These are phyloP conservation scores for Nasonovia ribisnigri DNA, from an alignment of 2,888 invertebrate genomes.

Conservation along the genomic window DNA sequence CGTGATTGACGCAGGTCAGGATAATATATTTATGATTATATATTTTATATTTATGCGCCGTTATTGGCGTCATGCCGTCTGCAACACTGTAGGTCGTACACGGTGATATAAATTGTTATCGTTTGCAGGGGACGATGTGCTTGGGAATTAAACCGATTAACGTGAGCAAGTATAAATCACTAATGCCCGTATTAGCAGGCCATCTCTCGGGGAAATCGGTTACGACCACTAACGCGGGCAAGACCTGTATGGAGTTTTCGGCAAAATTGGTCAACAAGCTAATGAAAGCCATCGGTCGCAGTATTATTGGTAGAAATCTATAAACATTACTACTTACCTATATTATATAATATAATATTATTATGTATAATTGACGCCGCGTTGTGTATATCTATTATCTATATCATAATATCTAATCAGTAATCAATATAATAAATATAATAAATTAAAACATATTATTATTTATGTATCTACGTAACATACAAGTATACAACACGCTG, in stretches of 20 bases:
- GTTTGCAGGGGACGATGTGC: conserved; percentile 33
- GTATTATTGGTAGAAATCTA: conserved; percentile 10
- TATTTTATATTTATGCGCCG: neutral
- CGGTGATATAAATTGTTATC: neutral
- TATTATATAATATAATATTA: neutral
- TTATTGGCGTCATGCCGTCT: neutral
- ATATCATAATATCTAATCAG: neutral
- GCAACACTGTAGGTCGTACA: neutral
- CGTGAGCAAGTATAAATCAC: conserved; percentile 46
- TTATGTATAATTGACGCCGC: neutral
- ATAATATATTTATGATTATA: neutral
- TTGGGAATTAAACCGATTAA: conserved; percentile 35
- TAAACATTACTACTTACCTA: neutral
- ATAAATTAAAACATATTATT: no score
- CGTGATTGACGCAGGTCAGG: neutral
- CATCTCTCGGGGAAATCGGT: conserved; percentile 8
- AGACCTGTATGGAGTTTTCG: conserved; percentile 38
- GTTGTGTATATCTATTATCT: no score
- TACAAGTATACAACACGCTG: no score
- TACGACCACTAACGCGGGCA: conserved; percentile 22
- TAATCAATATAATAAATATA: neutral
- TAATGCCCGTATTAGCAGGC: conserved; percentile 20
- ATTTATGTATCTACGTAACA: no score
- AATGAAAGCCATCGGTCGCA: neutral
- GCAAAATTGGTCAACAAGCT: neutral